Evolutionary conservation across 2,797 vertebrate genomes (phyloP).

Genomic region (Danio albolineatus): DNA sequence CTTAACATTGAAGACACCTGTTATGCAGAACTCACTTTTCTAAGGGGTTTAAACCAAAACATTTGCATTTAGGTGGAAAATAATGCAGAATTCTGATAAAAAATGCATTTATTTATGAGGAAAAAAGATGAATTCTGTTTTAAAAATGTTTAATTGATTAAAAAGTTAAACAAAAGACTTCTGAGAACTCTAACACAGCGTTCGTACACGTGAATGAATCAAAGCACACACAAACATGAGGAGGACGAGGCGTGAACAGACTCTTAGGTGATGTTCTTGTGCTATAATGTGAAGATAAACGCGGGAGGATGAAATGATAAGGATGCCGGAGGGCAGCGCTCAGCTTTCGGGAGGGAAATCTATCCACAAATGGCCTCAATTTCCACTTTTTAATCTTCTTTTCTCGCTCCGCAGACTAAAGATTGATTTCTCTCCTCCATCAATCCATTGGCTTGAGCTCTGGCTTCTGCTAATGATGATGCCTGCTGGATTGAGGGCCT

Average conservation of each 20-base stretch:
- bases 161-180: no score
- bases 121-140: no score
- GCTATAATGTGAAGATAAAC: constrained; percentile 44
- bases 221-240: neutral
- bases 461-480: constrained; percentile 53
- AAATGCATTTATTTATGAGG: no score
- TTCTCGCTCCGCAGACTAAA: constrained; percentile 47
- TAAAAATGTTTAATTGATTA: no score
- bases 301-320: constrained; percentile 17
- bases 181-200: no score
- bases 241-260: constrained; percentile 22
- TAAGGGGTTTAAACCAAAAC: no score
- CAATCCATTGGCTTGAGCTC: constrained; percentile 52
- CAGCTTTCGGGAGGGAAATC: constrained; percentile 40
- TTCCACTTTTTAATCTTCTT: constrained; percentile 56
- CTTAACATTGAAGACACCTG: neutral
- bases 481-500: constrained; percentile 53
- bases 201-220: no score
- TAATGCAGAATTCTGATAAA: no score
- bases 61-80: no score
- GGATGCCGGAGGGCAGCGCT: constrained; percentile 22
- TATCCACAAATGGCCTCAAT: constrained; percentile 55
- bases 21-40: no score
- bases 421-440: constrained; percentile 59
- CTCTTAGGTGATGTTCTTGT: constrained; percentile 28